A percentile compares a stretch with the other conserved stretches of the same genome.
Evolutionary conservation across 1,140 invertebrate species (phyloP).

Genomic region (Drosophila tropicalis): DNA sequence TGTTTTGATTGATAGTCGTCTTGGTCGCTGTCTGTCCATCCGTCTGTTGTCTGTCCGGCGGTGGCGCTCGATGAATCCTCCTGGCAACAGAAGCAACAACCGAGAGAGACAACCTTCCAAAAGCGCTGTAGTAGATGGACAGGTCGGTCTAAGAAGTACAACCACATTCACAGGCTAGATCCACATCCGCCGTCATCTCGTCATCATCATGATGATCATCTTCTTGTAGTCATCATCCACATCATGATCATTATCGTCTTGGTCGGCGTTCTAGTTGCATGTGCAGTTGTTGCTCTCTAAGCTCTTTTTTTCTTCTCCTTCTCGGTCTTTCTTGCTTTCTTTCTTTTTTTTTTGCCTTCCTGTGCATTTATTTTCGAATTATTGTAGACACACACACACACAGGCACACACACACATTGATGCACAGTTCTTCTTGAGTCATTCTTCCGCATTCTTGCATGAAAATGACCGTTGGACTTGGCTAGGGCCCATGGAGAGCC

Average conservation of each 20-base stretch:
- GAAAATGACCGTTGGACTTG: slow-evolving; percentile 70
- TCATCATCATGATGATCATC: slow-evolving; percentile 10
- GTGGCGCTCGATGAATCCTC: slow-evolving; percentile 41
- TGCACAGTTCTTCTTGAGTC: slow-evolving; percentile 63
- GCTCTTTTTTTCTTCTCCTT: slow-evolving; percentile 41
- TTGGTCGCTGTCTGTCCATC: background rate
- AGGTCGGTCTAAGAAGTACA: slow-evolving; percentile 47
- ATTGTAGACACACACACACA: slow-evolving; percentile 52
- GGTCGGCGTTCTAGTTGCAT: slow-evolving; percentile 41
- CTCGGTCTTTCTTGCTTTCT: background rate
- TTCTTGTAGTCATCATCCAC: background rate
- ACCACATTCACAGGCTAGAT: slow-evolving; percentile 24
- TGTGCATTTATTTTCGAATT: slow-evolving; percentile 79
- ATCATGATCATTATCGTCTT: background rate
- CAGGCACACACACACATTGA: background rate
- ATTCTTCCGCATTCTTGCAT: slow-evolving; percentile 78
- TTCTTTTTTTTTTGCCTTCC: slow-evolving; percentile 46
- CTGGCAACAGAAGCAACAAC: slow-evolving; percentile 35
- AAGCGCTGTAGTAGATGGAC: slow-evolving; percentile 41
- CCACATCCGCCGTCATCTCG: slow-evolving; percentile 44
- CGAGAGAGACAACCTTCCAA: slow-evolving; percentile 44
- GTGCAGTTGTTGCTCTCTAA: slow-evolving; percentile 62
- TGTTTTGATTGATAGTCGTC: slow-evolving; percentile 75
- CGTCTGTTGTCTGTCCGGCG: slow-evolving; percentile 40
- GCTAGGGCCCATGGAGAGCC: slow-evolving; percentile 12